Conservation (phyloP, 2,113 vertebrate species). For the Calyptomena viridis region DNA sequence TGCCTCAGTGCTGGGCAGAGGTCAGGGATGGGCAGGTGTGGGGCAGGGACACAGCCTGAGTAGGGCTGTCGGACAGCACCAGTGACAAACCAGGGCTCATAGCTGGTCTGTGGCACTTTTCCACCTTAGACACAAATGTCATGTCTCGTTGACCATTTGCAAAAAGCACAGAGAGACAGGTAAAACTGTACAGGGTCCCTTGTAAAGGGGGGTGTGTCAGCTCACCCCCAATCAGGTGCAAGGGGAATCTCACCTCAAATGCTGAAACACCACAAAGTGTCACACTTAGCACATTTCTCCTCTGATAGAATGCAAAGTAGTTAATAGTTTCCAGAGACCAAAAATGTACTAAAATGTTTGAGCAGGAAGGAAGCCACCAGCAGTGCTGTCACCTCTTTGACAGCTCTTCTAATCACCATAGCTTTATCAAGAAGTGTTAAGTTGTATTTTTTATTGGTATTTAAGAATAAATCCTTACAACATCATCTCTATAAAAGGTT, state of each 20-base stretch:
- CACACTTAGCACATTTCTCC: background rate
- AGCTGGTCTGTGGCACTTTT: background rate
- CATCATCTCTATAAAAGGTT: slow-evolving; percentile 78
- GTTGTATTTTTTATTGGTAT: slow-evolving; percentile 73
- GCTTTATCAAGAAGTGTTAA: slow-evolving; percentile 68
- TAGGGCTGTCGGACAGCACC: background rate
- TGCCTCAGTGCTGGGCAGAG: background rate
- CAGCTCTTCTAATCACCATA: slow-evolving; percentile 28
- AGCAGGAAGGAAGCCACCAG: background rate
- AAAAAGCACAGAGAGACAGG: background rate
- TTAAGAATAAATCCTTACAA: slow-evolving; percentile 75
- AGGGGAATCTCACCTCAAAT: background rate
- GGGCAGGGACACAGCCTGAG: background rate
- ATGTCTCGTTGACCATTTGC: background rate
- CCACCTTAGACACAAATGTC: rapidly evolving
- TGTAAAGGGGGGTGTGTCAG: background rate
- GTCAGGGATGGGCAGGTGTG: background rate
- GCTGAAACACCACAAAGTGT: background rate
- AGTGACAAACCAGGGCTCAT: background rate
- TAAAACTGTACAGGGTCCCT: background rate
- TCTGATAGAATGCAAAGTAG: background rate
- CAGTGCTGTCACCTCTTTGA: background rate
- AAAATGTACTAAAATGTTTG: background rate
- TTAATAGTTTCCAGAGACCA: background rate
- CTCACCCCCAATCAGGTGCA: background rate